Percentiles rank a stretch among this genome's conserved stretches.
Conservation (phyloP, 2,888 invertebrate species). For the Caenorhabditis macrosperma region DNA sequence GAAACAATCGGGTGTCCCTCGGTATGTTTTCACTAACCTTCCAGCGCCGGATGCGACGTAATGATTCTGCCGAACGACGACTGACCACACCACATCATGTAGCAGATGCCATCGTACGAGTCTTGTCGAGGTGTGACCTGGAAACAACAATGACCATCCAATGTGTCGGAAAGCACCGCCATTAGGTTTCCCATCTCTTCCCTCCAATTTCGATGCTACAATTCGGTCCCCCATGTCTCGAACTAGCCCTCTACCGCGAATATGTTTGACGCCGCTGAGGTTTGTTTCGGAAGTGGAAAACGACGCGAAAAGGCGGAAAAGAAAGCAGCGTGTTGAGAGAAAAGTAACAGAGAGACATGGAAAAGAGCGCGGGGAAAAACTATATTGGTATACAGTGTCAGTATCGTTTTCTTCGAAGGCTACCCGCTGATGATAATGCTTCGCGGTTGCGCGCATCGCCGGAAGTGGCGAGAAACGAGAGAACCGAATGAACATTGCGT, state of each 20-base stretch:
- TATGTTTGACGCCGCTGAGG: constrained; percentile 37
- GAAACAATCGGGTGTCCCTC: not conserved
- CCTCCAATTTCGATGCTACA: too few relatives aligned
- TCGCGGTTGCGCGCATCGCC: constrained; percentile 32
- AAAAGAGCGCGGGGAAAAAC: constrained; percentile 25
- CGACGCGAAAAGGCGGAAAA: constrained; percentile 18
- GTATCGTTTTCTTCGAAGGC: constrained; percentile 45
- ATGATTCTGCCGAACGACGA: constrained; percentile 78
- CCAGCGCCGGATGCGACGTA: constrained; percentile 79
- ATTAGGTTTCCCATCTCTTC: constrained; percentile 6
- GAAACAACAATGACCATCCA: constrained; percentile 41
- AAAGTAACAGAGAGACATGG: constrained; percentile 30
- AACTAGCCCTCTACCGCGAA: constrained; percentile 10
- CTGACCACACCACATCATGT: constrained; percentile 81
- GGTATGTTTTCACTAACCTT: constrained; percentile 66
- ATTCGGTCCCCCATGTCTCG: not conserved
- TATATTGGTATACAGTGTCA: constrained; percentile 56
- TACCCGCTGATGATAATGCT: constrained; percentile 17
- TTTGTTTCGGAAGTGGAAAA: constrained; percentile 18
- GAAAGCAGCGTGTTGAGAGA: constrained; percentile 16
- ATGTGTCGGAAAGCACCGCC: constrained; percentile 9
- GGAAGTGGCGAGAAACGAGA: constrained; percentile 44
- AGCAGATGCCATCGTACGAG: constrained; percentile 79
- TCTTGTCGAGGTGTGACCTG: constrained; percentile 78
- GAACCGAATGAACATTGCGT: constrained; percentile 50